Evolutionary conservation across 2,113 vertebrate genomes (phyloP), one percentile per base, ranked within the genome.

Genomic region (Bufo bufo): DNA sequence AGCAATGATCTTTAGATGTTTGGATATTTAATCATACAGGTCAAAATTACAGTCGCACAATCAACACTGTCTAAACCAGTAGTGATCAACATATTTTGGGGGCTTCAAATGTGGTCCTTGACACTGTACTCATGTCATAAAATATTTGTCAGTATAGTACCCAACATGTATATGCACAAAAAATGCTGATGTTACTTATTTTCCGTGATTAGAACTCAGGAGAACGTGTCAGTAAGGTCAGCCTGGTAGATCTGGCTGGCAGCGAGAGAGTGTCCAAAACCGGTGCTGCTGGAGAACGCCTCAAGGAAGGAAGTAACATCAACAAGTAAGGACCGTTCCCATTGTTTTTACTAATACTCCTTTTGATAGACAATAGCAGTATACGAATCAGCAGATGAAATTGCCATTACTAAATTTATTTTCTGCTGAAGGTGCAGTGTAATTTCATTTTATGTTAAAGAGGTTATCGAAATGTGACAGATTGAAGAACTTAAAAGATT

Each of bases 281-380:
- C 0, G 98, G 98, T 93, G 98, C 98, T 8, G 98, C 98, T 0
- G 98, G 98, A 59, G 98, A 99, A 91, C 96, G 98, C 59, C 96
- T 99, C 65, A 99, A 99, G 91, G 98, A 99, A 93, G 98, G 98
- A 92, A 99, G 98, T 95, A 99, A 99, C 93, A 99, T 99, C 90
- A 99, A 99, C 95, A 99, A 97, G 98, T 99, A 95, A 94, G 94
- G 20, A 0, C 71, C 0, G 11, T 0, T 0, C 66, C 61, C 66
- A 69, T 84, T 49, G 49, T 69, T 84, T 83, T 80, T 14, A 59
- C 23, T 61, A 4, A 45, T 81, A 11, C 56, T 43, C 14, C 14
- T 13, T 71, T 71, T 23, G 1, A 10, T 71, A 43, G 66, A 71
- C 66, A 49, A 74, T 74, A 74, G 43, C n/a, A 47, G 4, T 47